Conservation (phyloP, 2,888 invertebrate genomes). For the Coleophora deauratella region DNA sequence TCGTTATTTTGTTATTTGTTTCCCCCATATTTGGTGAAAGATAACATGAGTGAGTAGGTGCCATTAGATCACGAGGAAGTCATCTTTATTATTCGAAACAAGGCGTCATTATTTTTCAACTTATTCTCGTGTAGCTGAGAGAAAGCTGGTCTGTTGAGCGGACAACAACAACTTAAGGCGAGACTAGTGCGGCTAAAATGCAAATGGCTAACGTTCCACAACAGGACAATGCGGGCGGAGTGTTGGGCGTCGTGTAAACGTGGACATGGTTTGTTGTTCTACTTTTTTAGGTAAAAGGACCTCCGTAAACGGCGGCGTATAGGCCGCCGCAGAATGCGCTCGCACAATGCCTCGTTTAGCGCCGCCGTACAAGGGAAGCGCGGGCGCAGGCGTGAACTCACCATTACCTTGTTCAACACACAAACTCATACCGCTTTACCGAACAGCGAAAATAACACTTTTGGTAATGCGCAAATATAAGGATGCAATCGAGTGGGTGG, state of each 20-base stretch:
- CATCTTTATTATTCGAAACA: too few species aligned
- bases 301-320: constrained; percentile 60
- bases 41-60: too few species aligned
- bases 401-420: constrained; percentile 15
- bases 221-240: constrained; percentile 60
- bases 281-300: constrained; percentile 70
- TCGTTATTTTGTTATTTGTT: too few species aligned
- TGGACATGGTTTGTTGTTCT: constrained; percentile 61
- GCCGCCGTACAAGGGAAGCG: constrained; percentile 52
- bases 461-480: constrained; percentile 30
- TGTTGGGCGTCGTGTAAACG: constrained; percentile 66
- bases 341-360: constrained; percentile 59
- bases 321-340: constrained; percentile 63
- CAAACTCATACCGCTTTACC: constrained; percentile 32
- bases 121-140: too few species aligned
- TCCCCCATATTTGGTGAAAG: too few species aligned
- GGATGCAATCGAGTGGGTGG: constrained; percentile 14
- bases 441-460: constrained; percentile 34
- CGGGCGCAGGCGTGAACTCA: constrained; percentile 25
- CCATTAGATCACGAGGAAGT: too few species aligned
- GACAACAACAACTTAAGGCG: constrained; percentile 11
- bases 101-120: too few species aligned
- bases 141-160: too few species aligned
- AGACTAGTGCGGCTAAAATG: constrained; percentile 56
- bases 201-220: constrained; percentile 61